Base-by-base conservation (phyloP, 2,113 vertebrate species). In the Solea solea region DNA sequence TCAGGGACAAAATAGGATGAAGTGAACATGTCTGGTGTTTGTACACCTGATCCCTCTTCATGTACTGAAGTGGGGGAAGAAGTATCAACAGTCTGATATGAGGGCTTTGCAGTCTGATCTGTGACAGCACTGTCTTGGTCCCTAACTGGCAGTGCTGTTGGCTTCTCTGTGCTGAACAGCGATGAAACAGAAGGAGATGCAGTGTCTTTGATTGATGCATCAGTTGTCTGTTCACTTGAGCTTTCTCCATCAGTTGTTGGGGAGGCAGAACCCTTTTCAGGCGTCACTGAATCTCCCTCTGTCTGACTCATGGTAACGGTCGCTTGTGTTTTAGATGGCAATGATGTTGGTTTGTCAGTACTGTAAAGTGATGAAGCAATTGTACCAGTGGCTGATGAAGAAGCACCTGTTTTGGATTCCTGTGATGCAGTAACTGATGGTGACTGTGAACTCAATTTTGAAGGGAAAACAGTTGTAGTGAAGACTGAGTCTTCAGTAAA, bases 91-190 rank as follows among this genome's bases (percentile, higher is more conserved):
- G 46, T 64, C 8, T n/a, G 5, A 50, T 9, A 2, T 21, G 39
- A 25, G 1, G 28, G 4, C 7, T 16, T 28, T 8, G 48, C 58
- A 45, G 62, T 69, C 14, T 67, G 40, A 50, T 15, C 13, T 56
- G 52, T 73, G 5, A 14, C 8, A 13, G 41, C 3, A 71, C 44
- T 73, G 39, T 56, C 57, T 39, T 54, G 2, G 13, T 11, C 9
- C 7, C 0, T 25, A 9, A 5, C 3, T 39, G 48, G 21, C 9
- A 54, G 46, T 15, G 51, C 15, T 48, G 76, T 45, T 53, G 75
- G 25, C 1, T 51, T 77, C 45, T 75, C 61, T 51, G 80, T 64
- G 21, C 62, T 77, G 2, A 56, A 64, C 10, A 74, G 13, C 10
- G 72, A 69, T 2, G 76, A 72, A 3, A 21, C 59, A 50, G 50